Conservation (phyloP, 2,888 invertebrate genomes). For the Scrobipalpa atriplicella region DNA sequence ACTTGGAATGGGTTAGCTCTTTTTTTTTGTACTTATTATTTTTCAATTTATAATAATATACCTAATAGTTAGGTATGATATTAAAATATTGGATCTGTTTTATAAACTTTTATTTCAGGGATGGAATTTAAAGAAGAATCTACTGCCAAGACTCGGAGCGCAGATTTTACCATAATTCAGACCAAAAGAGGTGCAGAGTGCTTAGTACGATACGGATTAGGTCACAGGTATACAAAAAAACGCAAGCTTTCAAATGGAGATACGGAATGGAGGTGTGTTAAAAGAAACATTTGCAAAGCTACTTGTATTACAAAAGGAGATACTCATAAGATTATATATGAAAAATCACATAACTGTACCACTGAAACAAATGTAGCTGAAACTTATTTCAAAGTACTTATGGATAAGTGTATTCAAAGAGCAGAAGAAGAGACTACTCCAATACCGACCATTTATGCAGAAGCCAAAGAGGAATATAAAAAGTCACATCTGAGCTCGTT, state of each 20-base stretch:
- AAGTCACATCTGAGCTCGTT: neutral
- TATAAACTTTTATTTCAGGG: neutral
- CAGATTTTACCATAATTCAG: neutral
- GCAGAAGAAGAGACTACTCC: neutral
- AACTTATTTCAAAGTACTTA: neutral
- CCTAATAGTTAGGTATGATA: no score
- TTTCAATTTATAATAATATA: neutral
- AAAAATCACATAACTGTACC: neutral
- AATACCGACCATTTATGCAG: neutral
- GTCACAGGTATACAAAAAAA: neutral
- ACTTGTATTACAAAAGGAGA: neutral
- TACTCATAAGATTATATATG: neutral
- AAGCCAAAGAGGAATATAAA: neutral
- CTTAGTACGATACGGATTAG: neutral
- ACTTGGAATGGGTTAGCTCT: neutral
- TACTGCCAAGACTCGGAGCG: neutral
- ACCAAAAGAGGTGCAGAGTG: neutral
- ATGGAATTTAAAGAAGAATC: neutral
- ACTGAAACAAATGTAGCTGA: neutral
- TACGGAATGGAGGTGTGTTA: neutral
- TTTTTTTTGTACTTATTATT: neutral
- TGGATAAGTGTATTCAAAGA: neutral
- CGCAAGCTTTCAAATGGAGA: neutral
- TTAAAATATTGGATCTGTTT: neutral
- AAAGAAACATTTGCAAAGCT: neutral